A percentile compares a stretch with the other conserved stretches of the same genome.
Evolutionary conservation across 2,888 invertebrate genomes (phyloP).

Genomic region (Carcina quercana): DNA sequence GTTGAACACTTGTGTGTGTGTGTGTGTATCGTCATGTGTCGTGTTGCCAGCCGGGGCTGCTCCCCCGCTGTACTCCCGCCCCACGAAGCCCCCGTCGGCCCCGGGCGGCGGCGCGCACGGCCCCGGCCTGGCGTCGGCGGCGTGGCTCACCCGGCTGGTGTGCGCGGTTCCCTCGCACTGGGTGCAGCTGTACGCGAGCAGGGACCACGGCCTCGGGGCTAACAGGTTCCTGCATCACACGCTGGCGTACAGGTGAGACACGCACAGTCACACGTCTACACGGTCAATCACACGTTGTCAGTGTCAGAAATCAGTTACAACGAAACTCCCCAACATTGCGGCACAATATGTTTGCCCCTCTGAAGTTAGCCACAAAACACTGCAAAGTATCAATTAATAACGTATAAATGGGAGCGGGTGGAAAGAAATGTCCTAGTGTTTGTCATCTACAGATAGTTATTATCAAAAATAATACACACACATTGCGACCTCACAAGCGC

Average conservation of each 20-base stretch:
- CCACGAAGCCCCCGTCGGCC: conserved; percentile 13
- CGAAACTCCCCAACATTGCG: no score
- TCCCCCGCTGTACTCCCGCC: conserved; percentile 68
- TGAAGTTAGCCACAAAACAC: no score
- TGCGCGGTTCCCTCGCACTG: conserved; percentile 86
- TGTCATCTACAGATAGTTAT: no score
- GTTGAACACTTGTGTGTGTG: conserved; percentile 12
- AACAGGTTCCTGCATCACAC: conserved; percentile 94
- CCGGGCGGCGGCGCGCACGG: conserved; percentile 38
- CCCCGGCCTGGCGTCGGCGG: conserved; percentile 72
- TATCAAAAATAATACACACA: no score
- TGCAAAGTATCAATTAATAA: no score
- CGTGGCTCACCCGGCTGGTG: conserved; percentile 77
- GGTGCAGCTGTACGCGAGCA: conserved; percentile 88
- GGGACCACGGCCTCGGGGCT: conserved; percentile 89
- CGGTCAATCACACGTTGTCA: no score
- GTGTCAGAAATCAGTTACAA: no score
- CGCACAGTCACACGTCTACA: background rate
- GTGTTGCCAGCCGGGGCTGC: conserved; percentile 77
- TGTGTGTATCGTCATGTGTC: background rate
- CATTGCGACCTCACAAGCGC: no score
- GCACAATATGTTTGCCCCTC: no score
- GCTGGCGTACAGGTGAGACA: conserved; percentile 76
- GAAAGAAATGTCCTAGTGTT: no score
- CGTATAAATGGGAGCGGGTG: no score